Conservation (phyloP, 2,797 vertebrate species). For the Syndactyla subalaris region DNA sequence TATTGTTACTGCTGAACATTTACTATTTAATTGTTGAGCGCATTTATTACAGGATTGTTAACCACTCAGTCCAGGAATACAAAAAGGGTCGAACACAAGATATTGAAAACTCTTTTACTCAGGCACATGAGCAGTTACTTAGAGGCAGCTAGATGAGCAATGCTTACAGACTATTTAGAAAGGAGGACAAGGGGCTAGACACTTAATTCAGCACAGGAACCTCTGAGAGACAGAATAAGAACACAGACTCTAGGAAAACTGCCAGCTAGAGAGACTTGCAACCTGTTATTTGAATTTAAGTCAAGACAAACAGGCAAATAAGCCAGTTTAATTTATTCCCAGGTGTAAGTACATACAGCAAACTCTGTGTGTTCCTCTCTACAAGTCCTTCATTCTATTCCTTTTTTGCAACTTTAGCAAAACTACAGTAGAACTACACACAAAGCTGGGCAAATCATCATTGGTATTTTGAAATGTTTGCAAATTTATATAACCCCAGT, state of each 20-base stretch:
- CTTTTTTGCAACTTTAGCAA: not conserved
- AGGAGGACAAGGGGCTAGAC: not conserved
- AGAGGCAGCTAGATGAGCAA: not conserved
- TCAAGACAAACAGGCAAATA: not conserved
- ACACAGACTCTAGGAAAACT: not conserved
- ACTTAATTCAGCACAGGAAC: not conserved
- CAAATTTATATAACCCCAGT: not conserved
- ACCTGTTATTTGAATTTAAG: not conserved
- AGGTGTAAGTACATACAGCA: not conserved
- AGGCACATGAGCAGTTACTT: not conserved
- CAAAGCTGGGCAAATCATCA: not conserved
- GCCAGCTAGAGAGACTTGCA: not conserved
- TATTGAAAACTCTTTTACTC: not conserved
- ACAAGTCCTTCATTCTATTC: not conserved
- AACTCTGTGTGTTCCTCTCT: not conserved
- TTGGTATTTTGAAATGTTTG: conserved; percentile 20
- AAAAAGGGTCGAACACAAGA: not conserved
- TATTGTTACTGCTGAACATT: not conserved
- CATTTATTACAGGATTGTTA: not conserved
- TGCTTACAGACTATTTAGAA: not conserved
- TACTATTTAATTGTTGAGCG: not conserved
- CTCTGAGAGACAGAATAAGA: not conserved
- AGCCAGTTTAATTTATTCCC: not conserved
- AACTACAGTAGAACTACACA: not conserved
- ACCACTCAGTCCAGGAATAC: not conserved